phyloP scores from a whole-genome alignment of 2,888 invertebrate species.

The Lasioglossum figueresi region DNA sequence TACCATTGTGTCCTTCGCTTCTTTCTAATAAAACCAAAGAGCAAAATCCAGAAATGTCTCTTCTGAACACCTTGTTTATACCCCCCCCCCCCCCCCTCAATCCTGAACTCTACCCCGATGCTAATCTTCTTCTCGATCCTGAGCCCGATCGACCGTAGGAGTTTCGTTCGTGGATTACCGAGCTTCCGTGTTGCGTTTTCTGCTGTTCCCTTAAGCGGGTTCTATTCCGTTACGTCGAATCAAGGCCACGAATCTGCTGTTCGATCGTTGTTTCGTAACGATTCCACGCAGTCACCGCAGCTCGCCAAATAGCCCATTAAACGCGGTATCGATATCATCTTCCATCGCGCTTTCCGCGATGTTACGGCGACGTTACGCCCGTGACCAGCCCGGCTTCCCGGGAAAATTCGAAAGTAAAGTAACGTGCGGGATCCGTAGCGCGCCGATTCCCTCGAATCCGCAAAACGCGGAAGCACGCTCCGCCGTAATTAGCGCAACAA shows the following conservation, averaged over 20 bases:
- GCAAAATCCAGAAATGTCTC: conserved; percentile 58
- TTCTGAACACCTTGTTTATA: background rate
- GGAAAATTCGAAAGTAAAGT: conserved; percentile 43
- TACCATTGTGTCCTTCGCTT: conserved; percentile 70
- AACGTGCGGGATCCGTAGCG: conserved; percentile 10
- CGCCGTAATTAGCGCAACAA: conserved; percentile 57
- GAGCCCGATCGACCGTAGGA: background rate
- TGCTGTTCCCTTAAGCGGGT: no score
- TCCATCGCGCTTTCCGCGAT: conserved; percentile 49
- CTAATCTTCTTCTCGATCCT: background rate
- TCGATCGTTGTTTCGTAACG: conserved; percentile 33
- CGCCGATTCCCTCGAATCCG: conserved; percentile 34
- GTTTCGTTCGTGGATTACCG: background rate
- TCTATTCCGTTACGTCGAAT: background rate
- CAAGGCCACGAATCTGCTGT: background rate
- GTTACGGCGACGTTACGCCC: conserved; percentile 47
- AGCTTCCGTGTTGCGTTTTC: background rate
- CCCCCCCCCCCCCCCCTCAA: no score
- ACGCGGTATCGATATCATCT: conserved; percentile 45
- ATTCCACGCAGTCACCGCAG: background rate
- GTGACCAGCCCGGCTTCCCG: conserved; percentile 38
- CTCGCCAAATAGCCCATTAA: background rate
- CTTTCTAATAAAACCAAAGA: conserved; percentile 82
- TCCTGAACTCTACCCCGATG: background rate
- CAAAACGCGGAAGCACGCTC: conserved; percentile 58